These are phyloP conservation scores for Eretmochelys imbricata DNA, from an alignment of 2,113 vertebrate genomes.

Conservation along the genomic window DNA sequence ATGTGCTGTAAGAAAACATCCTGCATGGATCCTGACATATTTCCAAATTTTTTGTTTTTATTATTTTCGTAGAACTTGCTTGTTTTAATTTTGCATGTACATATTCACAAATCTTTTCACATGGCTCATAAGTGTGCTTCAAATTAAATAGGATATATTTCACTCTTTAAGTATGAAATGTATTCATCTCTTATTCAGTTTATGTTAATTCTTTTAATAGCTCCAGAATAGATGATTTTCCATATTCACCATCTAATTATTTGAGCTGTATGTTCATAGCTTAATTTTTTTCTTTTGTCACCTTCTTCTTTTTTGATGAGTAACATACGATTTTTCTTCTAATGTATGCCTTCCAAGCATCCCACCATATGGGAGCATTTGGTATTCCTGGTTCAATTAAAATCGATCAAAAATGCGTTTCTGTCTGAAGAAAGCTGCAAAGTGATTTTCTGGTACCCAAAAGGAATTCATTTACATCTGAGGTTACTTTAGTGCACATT, in stretches of 20 bases:
- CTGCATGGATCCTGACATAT: not conserved
- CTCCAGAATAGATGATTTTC: constrained; percentile 21
- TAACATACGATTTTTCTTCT: constrained; percentile 40
- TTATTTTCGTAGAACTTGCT: not conserved
- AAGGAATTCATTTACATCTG: constrained; percentile 48
- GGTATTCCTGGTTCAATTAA: constrained; percentile 52
- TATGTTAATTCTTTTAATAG: constrained; percentile 8
- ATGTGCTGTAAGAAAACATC: not conserved
- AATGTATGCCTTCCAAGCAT: constrained; percentile 35
- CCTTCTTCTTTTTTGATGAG: constrained; percentile 52
- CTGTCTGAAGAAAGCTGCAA: constrained; percentile 28
- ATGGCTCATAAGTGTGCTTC: constrained; percentile 3
- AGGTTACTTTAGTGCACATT: constrained; percentile 57
- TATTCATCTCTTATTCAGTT: not conserved
- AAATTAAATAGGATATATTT: constrained; percentile 13
- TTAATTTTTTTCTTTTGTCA: constrained; percentile 44
- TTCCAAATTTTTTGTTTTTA: not conserved
- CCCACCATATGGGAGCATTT: constrained; percentile 40
- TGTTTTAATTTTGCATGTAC: constrained; percentile 20
- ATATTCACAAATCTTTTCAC: not conserved
- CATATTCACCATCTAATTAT: constrained; percentile 44
- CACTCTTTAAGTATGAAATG: not conserved
- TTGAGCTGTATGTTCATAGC: constrained; percentile 51
- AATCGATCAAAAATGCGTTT: constrained; percentile 9
- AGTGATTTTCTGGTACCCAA: constrained; percentile 29